Base-by-base conservation (phyloP, 2,888 invertebrate genomes). In the Xanthorhoe designata region DNA sequence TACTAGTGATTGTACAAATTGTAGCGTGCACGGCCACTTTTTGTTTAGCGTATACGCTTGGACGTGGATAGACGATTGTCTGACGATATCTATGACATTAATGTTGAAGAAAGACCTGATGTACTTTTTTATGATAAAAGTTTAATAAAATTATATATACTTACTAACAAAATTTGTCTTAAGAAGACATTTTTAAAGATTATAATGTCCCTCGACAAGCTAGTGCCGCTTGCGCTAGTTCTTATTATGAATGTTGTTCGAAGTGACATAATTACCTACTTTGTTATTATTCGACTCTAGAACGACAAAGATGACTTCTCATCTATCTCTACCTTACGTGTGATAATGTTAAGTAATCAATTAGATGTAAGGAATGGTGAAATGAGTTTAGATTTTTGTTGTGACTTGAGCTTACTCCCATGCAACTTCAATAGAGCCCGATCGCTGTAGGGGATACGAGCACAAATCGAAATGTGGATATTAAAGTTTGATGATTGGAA, bases 301-400 rank as follows among this genome's bases (percentile, higher is more conserved):
- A 83, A 85, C 74, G 82, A 84, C 87, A 89, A 82, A 89, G 84
- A 83, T 84, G 78, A 80, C 83, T 85, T 85, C 81, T 76, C 66
- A 60, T 71, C 57, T 65, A 56, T 64, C 53, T 61, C 35, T 63
- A 60, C 24, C 35, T 72, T 75, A 71, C 72, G 72, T 69, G 60
- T 74, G 71, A 72, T 73, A 78, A 74, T 76, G 70, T 75, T 77
- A 78, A 78, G 75, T 79, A 76, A 81, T 75, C 74, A 72, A 70
- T 70, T 80, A 77, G 75, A 65, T 74, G 56, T 80, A 78, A 76
- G 69, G 67, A 72, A 67, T 74, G 76, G 77, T 75, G 72, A 54
- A 51, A 72, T 74, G 74, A 59, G 74, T 79, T 78, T 77, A 77
- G 75, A 76, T 71, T 79, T 79, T 74, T 78, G 78, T 65, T 84